Percentiles rank a stretch among this genome's conserved stretches.
These are phyloP conservation scores for Pachyseris speciosa DNA, from an alignment of 64 coral and sea anemone species.

Conservation along the genomic window DNA sequence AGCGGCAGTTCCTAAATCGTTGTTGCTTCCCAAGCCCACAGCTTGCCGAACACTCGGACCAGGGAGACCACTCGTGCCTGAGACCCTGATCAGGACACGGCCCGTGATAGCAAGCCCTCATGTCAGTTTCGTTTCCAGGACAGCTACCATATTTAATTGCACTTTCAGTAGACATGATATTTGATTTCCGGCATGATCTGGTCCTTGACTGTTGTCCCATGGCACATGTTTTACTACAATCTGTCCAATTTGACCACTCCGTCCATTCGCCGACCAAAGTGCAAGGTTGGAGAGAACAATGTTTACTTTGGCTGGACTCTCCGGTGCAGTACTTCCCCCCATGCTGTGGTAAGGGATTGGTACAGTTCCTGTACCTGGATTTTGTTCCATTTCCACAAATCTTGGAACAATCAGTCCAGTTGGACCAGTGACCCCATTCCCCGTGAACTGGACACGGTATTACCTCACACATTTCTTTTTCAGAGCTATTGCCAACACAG, in stretches of 20 bases:
- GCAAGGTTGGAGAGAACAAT: constrained; percentile 62
- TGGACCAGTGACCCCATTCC: constrained; percentile 72
- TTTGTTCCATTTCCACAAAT: constrained; percentile 63
- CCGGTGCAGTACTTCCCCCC: constrained; percentile 52
- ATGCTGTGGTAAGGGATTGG: neutral
- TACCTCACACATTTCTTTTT: constrained; percentile 41
- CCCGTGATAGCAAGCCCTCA: constrained; percentile 51
- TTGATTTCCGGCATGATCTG: constrained; percentile 39
- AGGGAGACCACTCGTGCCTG: constrained; percentile 61
- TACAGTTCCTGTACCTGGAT: constrained; percentile 56
- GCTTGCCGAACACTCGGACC: constrained; percentile 62
- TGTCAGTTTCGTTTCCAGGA: constrained; percentile 40
- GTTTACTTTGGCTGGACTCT: constrained; percentile 41
- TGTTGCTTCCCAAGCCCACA: constrained; percentile 80
- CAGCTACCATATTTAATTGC: neutral
- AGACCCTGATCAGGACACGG: constrained; percentile 43
- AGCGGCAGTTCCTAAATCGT: constrained; percentile 55
- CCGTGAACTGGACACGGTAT: constrained; percentile 38
- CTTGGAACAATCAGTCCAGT: constrained; percentile 69
- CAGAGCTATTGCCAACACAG: constrained; percentile 47
- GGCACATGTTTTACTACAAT: constrained; percentile 69
- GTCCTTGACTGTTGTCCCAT: constrained; percentile 71
- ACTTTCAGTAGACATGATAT: neutral
- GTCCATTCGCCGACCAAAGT: constrained; percentile 64
- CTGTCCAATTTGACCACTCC: constrained; percentile 68